Evolutionary conservation across 2,888 invertebrate species (phyloP).

Genomic region (Brenthis hecate): DNA sequence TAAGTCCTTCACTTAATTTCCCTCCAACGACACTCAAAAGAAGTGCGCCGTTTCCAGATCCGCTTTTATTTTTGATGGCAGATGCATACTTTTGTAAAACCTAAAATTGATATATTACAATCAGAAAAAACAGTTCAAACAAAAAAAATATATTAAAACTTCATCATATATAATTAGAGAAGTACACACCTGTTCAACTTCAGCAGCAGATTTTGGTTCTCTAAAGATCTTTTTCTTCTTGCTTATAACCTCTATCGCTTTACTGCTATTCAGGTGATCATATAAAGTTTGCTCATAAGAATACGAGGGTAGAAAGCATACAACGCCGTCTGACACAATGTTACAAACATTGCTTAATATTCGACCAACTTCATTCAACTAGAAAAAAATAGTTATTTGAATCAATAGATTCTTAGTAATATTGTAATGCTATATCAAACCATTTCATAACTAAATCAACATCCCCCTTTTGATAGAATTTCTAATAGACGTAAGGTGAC

Average conservation of each 20-base stretch:
- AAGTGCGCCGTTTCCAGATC: constrained; percentile 86
- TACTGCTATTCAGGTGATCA: constrained; percentile 83
- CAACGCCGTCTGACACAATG: constrained; percentile 93
- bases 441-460: too few relatives aligned
- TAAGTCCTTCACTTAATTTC: constrained; percentile 98
- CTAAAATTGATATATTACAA: constrained; percentile 46
- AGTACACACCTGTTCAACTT: constrained; percentile 86
- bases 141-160: too few relatives aligned
- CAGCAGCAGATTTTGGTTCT: constrained; percentile 87
- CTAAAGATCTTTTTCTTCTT: constrained; percentile 89
- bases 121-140: background rate
- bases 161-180: background rate
- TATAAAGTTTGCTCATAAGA: constrained; percentile 90
- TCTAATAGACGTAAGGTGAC: too few relatives aligned
- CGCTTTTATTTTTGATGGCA: constrained; percentile 61
- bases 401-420: background rate
- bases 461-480: too few relatives aligned
- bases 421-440: background rate
- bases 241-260: constrained; percentile 85
- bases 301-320: constrained; percentile 97
- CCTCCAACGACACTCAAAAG: constrained; percentile 98
- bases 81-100: constrained; percentile 66
- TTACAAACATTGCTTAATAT: constrained; percentile 89
- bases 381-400: constrained; percentile 48
- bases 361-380: constrained; percentile 90